phyloP scores from a whole-genome alignment of 1,140 invertebrate species.

The Portunus trituberculatus region DNA sequence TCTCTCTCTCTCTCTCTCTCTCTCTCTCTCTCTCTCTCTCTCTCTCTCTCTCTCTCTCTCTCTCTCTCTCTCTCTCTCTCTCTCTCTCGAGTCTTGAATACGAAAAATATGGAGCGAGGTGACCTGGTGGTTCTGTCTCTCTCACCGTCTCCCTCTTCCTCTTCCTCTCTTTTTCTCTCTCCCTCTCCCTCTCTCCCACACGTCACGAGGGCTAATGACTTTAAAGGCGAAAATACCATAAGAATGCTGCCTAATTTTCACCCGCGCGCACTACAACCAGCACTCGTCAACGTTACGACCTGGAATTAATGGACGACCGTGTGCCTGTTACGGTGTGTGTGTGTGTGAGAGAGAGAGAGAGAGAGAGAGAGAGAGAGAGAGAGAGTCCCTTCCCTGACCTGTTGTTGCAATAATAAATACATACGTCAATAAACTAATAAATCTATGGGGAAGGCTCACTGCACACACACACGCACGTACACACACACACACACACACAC shows the following conservation, averaged over 20 bases:
- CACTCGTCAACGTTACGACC: neutral
- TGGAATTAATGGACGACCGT: neutral
- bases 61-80: slow-evolving; percentile 6
- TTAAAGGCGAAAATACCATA: slow-evolving; percentile 9
- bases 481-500: slow-evolving; percentile 18
- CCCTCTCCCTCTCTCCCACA: neutral
- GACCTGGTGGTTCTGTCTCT: neutral
- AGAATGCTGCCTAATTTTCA: slow-evolving; percentile 1
- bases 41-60: neutral
- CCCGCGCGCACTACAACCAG: neutral
- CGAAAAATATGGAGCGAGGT: too few relatives aligned
- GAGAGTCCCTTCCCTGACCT: neutral
- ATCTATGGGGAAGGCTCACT: neutral
- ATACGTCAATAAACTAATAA: neutral
- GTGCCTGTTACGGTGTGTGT: neutral
- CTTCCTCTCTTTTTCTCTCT: neutral
- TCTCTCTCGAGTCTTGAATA: neutral
- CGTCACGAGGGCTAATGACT: neutral
- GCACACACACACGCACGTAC: neutral
- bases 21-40: neutral
- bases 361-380: too few relatives aligned
- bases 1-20: neutral
- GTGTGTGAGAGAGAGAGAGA: too few relatives aligned
- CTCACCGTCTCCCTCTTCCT: neutral
- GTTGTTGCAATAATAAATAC: neutral